A percentile compares a stretch with the other conserved stretches of the same genome.
Evolutionary conservation across 2,888 invertebrate genomes (phyloP).

Genomic region (Cosmia trapezina): DNA sequence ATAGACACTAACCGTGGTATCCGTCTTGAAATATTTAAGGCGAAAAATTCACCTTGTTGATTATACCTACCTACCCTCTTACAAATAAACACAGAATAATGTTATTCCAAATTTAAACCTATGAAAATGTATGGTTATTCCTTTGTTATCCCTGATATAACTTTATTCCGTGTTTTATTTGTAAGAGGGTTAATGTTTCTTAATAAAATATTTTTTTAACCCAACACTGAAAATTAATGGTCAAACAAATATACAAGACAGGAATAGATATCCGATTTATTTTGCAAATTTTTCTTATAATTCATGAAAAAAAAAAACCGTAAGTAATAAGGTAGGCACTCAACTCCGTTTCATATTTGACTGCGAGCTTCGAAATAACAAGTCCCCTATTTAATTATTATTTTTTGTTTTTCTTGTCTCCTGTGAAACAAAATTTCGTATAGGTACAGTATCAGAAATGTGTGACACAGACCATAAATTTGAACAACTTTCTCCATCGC

Average conservation of each 20-base stretch:
- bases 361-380: background rate
- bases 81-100: too few species aligned
- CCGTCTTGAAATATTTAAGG: too few species aligned
- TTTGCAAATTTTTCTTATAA: constrained; percentile 58
- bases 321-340: constrained; percentile 46
- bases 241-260: constrained; percentile 63
- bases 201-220: constrained; percentile 51
- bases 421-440: too few species aligned
- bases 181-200: too few species aligned
- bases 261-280: constrained; percentile 54
- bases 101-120: too few species aligned
- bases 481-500: background rate
- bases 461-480: background rate
- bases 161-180: too few species aligned
- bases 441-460: background rate
- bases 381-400: background rate
- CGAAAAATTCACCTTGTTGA: too few species aligned
- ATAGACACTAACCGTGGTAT: too few species aligned
- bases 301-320: constrained; percentile 48
- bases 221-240: constrained; percentile 45
- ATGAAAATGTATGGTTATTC: too few species aligned
- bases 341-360: constrained; percentile 44
- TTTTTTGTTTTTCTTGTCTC: background rate
- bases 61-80: too few species aligned
- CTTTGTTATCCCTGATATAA: too few species aligned